Conservation (phyloP, 2,888 invertebrate genomes). For the Bellardia bayeri region DNA sequence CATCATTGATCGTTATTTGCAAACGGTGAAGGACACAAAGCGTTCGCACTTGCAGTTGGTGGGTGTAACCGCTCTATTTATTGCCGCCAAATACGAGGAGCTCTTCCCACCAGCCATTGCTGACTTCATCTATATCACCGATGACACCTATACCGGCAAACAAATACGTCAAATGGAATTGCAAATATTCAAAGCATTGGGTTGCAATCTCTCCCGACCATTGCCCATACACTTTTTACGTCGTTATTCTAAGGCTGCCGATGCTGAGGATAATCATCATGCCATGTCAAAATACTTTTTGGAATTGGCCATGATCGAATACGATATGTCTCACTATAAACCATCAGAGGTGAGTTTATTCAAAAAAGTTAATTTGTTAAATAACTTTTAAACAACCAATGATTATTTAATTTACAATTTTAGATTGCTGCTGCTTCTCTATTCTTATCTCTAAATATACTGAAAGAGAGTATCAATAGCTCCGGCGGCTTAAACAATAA, state of each 20-base stretch:
- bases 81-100: conserved; percentile 98
- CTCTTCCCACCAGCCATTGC: conserved; percentile 93
- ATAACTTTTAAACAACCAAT: neutral
- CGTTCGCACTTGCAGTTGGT: conserved; percentile 92
- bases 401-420: neutral
- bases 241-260: conserved; percentile 88
- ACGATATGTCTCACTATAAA: conserved; percentile 89
- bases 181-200: conserved; percentile 89
- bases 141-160: conserved; percentile 91
- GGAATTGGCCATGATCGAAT: conserved; percentile 93
- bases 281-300: conserved; percentile 95
- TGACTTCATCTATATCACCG: conserved; percentile 96
- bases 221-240: conserved; percentile 95
- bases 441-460: conserved; percentile 81
- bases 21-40: conserved; percentile 86
- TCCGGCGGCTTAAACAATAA: conserved; percentile 80
- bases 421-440: conserved; percentile 83
- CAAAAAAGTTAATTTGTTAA: neutral
- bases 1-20: conserved; percentile 94
- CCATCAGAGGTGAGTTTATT: conserved; percentile 91
- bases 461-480: conserved; percentile 79
- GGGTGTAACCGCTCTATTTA: conserved; percentile 94
- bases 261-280: conserved; percentile 88
- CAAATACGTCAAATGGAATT: conserved; percentile 94
- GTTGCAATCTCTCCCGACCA: conserved; percentile 93